Conservation (phyloP, 2,113 vertebrate species). For the Pitta sordida region DNA sequence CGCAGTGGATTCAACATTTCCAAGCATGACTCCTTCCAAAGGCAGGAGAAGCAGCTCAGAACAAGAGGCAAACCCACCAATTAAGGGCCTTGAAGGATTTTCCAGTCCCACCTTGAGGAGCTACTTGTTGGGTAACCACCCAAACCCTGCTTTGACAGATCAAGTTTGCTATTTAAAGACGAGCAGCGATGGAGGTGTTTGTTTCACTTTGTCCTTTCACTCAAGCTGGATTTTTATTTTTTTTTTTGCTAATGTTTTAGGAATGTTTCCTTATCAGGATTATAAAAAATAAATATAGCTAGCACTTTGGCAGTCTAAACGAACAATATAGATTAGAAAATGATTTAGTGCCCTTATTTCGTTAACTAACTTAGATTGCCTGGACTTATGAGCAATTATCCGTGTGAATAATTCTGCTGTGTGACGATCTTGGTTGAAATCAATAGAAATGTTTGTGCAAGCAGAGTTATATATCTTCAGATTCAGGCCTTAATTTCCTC, state of each 20-base stretch:
- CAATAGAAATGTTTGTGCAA: background rate
- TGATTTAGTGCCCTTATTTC: constrained; percentile 49
- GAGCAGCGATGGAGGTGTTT: background rate
- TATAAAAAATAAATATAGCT: constrained; percentile 59
- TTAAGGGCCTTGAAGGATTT: constrained; percentile 30
- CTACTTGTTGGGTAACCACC: background rate
- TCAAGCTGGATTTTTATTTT: background rate
- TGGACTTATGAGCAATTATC: background rate
- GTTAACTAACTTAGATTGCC: background rate
- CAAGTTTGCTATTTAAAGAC: background rate
- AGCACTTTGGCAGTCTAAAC: constrained; percentile 45
- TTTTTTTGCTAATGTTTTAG: constrained; percentile 46
- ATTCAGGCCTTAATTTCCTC: background rate
- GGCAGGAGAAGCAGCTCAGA: background rate
- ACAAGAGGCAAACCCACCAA: background rate
- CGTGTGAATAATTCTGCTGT: background rate
- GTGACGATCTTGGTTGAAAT: background rate
- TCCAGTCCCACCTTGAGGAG: background rate
- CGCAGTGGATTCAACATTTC: constrained; percentile 55
- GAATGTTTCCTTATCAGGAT: constrained; percentile 63
- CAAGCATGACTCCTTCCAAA: constrained; percentile 50
- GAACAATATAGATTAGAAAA: constrained; percentile 55
- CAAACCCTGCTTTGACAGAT: background rate
- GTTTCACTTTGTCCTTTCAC: background rate
- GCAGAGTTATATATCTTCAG: background rate